These are phyloP conservation scores for Petromus typicus DNA, from an alignment of 2,113 vertebrate genomes.

Conservation along the genomic window DNA sequence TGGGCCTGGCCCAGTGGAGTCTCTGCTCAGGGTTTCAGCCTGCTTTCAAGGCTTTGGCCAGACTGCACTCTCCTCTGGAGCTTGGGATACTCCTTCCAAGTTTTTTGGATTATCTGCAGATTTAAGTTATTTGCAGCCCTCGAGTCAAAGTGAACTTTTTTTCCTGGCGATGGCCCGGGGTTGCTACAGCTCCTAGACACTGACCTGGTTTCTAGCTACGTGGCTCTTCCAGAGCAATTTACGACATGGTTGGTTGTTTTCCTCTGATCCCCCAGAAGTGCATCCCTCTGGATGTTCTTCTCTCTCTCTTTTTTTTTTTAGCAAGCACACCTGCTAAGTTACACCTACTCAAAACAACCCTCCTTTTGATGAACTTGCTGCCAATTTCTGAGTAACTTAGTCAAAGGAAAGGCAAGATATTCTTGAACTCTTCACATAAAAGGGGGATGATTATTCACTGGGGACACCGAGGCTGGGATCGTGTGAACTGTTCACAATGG, in stretches of 20 bases:
- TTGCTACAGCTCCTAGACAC: background rate
- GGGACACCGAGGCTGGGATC: background rate
- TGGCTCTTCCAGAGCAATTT: background rate
- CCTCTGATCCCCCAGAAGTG: background rate
- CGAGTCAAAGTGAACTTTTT: background rate
- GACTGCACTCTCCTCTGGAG: background rate
- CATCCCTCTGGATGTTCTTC: background rate
- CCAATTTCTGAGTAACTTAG: background rate
- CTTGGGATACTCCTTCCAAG: background rate
- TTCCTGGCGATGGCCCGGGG: background rate
- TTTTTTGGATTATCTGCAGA: background rate
- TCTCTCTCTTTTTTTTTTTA: too few species aligned
- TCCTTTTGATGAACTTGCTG: background rate
- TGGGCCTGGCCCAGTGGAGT: background rate
- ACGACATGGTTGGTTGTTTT: background rate
- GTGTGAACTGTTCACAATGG: too few species aligned
- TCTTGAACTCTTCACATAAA: background rate
- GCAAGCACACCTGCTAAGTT: background rate
- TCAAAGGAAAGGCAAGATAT: background rate
- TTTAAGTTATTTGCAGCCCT: background rate
- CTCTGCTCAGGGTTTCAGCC: background rate
- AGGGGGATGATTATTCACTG: background rate
- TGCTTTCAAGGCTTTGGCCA: background rate
- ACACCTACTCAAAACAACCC: background rate
- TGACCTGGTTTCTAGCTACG: background rate